A percentile compares a stretch with the other conserved stretches of the same genome.
These are phyloP conservation scores for Thymelicus acteon DNA, from an alignment of 2,888 invertebrate genomes.

Conservation along the genomic window DNA sequence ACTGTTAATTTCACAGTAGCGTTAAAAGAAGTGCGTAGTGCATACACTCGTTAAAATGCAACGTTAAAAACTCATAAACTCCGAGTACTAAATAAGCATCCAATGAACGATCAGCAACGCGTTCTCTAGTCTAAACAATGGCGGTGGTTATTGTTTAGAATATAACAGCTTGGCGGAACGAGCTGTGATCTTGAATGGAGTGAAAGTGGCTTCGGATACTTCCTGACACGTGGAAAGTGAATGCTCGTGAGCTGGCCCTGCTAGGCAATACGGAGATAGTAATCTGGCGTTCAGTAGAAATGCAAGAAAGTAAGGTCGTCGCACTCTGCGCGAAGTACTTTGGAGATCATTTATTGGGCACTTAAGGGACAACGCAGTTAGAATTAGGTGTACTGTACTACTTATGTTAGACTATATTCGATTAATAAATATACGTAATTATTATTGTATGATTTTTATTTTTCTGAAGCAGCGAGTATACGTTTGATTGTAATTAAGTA, in stretches of 20 bases:
- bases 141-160: slow-evolving; percentile 58
- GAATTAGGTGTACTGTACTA: neutral
- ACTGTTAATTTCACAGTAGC: too few species aligned
- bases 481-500: too few species aligned
- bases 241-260: slow-evolving; percentile 54
- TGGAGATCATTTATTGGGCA: slow-evolving; percentile 27
- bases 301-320: slow-evolving; percentile 56
- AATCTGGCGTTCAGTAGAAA: slow-evolving; percentile 60
- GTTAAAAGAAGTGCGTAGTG: too few species aligned
- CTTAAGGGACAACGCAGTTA: slow-evolving; percentile 25
- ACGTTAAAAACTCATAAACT: too few species aligned
- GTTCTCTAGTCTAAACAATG: slow-evolving; percentile 51
- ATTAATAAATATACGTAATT: too few species aligned
- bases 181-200: slow-evolving; percentile 78
- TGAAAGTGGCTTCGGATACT: slow-evolving; percentile 77
- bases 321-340: slow-evolving; percentile 29
- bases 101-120: slow-evolving; percentile 39
- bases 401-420: too few species aligned
- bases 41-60: too few species aligned
- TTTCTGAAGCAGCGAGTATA: too few species aligned
- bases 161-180: slow-evolving; percentile 65
- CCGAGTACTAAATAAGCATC: slow-evolving; percentile 3
- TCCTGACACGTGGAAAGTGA: slow-evolving; percentile 80
- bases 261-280: slow-evolving; percentile 56
- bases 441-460: too few species aligned